Evolutionary conservation across 2,113 vertebrate genomes (phyloP).

Genomic region (Cebus imitator): DNA sequence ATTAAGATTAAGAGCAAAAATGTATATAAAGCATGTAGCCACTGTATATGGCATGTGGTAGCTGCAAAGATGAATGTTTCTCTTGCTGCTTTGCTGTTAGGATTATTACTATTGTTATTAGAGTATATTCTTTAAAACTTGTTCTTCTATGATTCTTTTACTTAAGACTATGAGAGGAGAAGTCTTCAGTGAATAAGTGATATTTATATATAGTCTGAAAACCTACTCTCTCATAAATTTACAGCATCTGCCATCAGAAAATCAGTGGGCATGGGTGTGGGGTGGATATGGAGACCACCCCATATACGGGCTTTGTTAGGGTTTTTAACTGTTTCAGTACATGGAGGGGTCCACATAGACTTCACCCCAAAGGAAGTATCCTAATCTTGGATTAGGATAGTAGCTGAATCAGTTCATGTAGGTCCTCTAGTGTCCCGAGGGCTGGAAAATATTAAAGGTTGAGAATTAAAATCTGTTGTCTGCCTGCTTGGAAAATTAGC

Average conservation of each 20-base stretch:
- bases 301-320: neutral
- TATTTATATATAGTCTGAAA: neutral
- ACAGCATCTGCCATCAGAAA: neutral
- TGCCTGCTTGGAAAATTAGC: constrained; percentile 57
- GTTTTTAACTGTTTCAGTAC: neutral
- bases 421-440: neutral
- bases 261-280: neutral
- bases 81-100: neutral
- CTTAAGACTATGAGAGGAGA: neutral
- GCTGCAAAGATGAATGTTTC: neutral
- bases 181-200: neutral
- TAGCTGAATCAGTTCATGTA: neutral
- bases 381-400: neutral
- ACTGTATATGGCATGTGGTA: neutral
- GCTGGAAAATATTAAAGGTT: constrained; percentile 51
- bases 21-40: neutral
- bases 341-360: accelerated
- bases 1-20: neutral
- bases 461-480: constrained; percentile 42
- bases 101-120: neutral
- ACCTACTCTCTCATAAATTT: neutral
- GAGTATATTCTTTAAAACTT: neutral
- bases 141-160: neutral
- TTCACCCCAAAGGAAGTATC: neutral
- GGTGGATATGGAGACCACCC: neutral